These are phyloP conservation scores for Globicephala melas DNA, from an alignment of 2,113 vertebrate species.

Conservation along the genomic window DNA sequence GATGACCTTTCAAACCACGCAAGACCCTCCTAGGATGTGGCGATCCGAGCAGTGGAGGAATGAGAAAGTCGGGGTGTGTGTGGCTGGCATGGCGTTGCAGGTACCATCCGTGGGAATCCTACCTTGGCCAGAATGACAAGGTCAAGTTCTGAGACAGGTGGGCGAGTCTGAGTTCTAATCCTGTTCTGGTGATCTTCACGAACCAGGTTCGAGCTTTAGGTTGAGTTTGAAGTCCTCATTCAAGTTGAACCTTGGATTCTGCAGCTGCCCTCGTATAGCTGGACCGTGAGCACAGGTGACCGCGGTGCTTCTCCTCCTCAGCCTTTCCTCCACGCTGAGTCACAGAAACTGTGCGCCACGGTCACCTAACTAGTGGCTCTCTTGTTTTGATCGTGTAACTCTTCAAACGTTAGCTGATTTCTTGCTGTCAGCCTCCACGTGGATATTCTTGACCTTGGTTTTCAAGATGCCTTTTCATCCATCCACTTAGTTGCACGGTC, in stretches of 20 bases:
- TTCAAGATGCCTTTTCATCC: slow-evolving; percentile 60
- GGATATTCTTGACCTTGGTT: slow-evolving; percentile 60
- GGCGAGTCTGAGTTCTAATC: not conserved
- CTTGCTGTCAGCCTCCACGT: slow-evolving; percentile 38
- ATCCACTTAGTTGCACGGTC: not conserved
- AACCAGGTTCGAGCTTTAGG: not conserved
- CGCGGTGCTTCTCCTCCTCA: not conserved
- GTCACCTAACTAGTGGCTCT: not conserved
- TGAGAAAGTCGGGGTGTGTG: not conserved
- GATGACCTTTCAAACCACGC: not conserved
- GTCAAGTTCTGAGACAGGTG: not conserved
- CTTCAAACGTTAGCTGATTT: slow-evolving; percentile 48
- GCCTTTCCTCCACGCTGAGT: not conserved
- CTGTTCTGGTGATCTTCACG: not conserved
- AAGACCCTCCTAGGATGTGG: not conserved
- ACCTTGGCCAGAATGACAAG: not conserved
- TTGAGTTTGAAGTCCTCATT: slow-evolving; percentile 30
- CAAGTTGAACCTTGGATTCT: not conserved
- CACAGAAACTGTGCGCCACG: not conserved
- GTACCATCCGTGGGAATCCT: not conserved
- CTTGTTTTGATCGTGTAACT: slow-evolving; percentile 39
- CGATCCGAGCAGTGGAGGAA: not conserved
- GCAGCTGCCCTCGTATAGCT: not conserved
- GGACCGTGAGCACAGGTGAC: not conserved
- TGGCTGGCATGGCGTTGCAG: not conserved